phyloP scores from a whole-genome alignment of 2,888 invertebrate genomes.

The Folsomia manolachei region DNA sequence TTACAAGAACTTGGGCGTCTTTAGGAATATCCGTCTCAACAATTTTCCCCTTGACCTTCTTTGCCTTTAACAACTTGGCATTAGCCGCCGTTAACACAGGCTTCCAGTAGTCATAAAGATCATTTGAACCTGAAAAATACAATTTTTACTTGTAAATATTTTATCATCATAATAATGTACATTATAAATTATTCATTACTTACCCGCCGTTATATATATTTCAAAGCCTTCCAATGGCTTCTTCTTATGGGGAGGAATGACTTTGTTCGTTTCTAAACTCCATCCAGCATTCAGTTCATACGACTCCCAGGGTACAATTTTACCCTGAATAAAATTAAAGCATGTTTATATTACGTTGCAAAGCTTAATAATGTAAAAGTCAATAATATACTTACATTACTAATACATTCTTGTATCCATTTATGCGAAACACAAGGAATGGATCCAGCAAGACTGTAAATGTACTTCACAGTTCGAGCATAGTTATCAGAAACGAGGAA shows the following conservation, averaged over 20 bases:
- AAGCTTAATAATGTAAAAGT: no score
- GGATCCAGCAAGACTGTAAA: conserved; percentile 68
- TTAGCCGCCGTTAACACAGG: conserved; percentile 47
- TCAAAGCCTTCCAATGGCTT: conserved; percentile 45
- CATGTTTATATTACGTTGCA: background rate
- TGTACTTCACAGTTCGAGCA: conserved; percentile 70
- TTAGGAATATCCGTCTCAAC: conserved; percentile 30
- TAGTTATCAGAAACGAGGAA: conserved; percentile 68
- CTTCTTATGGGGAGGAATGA: conserved; percentile 38
- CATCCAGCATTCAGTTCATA: conserved; percentile 42
- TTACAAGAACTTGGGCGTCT: conserved; percentile 46
- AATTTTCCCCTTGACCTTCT: conserved; percentile 31
- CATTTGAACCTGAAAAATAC: conserved; percentile 45
- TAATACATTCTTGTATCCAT: conserved; percentile 69
- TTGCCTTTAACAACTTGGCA: conserved; percentile 41
- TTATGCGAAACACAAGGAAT: conserved; percentile 66
- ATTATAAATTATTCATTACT: no score
- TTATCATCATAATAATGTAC: no score
- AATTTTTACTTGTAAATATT: no score
- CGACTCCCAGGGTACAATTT: conserved; percentile 37
- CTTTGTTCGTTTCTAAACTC: conserved; percentile 39
- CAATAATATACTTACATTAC: conserved; percentile 49
- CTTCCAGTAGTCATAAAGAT: conserved; percentile 49
- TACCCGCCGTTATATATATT: conserved; percentile 44
- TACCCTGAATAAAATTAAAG: conserved; percentile 24